Percentiles rank a stretch among this genome's conserved stretches.
These are phyloP conservation scores for Ptiloglossa arizonensis DNA, from an alignment of 1,140 invertebrate genomes.

Conservation along the genomic window DNA sequence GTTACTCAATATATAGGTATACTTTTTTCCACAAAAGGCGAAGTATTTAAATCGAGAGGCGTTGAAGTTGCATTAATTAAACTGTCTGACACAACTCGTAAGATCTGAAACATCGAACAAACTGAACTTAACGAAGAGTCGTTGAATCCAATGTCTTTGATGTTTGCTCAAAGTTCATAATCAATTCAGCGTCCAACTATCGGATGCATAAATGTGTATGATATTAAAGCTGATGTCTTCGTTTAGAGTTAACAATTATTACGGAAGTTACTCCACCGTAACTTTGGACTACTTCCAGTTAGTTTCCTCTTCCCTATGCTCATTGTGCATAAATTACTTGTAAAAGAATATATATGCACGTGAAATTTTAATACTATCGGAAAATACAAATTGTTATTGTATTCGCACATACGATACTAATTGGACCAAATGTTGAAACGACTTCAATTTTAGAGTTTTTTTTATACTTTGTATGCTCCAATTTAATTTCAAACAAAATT, in stretches of 20 bases:
- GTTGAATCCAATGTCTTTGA: not conserved
- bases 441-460: too few relatives aligned
- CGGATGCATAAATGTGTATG: conserved; percentile 2
- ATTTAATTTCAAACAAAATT: too few relatives aligned
- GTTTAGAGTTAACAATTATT: not conserved
- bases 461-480: too few relatives aligned
- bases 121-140: conserved; percentile 2
- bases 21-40: not conserved
- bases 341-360: too few relatives aligned
- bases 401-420: too few relatives aligned
- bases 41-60: not conserved
- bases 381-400: too few relatives aligned
- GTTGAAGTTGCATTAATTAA: not conserved
- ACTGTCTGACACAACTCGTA: not conserved
- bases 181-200: not conserved
- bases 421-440: too few relatives aligned
- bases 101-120: not conserved
- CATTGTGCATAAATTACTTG: too few relatives aligned
- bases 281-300: too few relatives aligned
- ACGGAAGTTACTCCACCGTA: not conserved
- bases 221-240: not conserved
- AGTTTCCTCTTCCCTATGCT: too few relatives aligned
- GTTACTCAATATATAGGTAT: not conserved
- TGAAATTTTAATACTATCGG: too few relatives aligned
- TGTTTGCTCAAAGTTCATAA: conserved; percentile 9